Base-by-base conservation (phyloP, 2,797 vertebrate genomes). In the Chelonia mydas region DNA sequence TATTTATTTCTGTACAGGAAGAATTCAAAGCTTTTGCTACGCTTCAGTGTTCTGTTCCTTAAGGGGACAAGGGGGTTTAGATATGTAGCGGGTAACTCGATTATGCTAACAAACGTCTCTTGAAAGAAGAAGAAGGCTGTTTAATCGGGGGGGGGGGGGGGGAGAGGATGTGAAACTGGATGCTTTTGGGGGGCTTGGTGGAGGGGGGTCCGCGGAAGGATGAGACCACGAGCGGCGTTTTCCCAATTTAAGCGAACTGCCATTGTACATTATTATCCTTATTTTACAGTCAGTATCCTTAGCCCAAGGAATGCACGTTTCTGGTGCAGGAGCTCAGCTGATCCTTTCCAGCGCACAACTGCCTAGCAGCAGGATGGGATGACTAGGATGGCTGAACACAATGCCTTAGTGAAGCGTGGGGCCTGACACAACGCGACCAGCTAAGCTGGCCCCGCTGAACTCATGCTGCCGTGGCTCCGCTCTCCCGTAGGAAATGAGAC, bases 71-170 rank as follows among this genome's bases (percentile, higher is more conserved):
- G 93, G 97, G 97, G 90, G 97, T 94, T 90, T 92, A 95, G 97
- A 94, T 95, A 92, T 91, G 97, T 87, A 84, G 88, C 92, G 90
- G 81, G 81, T 97, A 97, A 97, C 96, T 97, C 90, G 90, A 94
- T 98, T 97, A 96, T 80, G 95, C 95, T 94, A 92, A 96, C 93
- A 95, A 96, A 95, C 88, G 68, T 76, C 28, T 31, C 87, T 86
- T 84, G 95, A 79, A 95, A 94, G 92, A 80, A 59, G 93, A 82
- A 68, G 41, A 89, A 16, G 16, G 41, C 54, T 84, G 84, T 77
- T 12, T 72, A 61, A 51, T 81, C 31, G 77, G 90, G 5, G 84
- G 90, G 2, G n/a, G 54, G 45, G 45, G 79, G 33, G 50, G 53
- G 21, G n/a, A n/a, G n/a, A n/a, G n/a, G n/a, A n/a, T 25, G 80